A percentile compares a stretch with the other conserved stretches of the same genome.
phyloP scores from a whole-genome alignment of 2,113 vertebrate species.

The Dipodomys merriami region DNA sequence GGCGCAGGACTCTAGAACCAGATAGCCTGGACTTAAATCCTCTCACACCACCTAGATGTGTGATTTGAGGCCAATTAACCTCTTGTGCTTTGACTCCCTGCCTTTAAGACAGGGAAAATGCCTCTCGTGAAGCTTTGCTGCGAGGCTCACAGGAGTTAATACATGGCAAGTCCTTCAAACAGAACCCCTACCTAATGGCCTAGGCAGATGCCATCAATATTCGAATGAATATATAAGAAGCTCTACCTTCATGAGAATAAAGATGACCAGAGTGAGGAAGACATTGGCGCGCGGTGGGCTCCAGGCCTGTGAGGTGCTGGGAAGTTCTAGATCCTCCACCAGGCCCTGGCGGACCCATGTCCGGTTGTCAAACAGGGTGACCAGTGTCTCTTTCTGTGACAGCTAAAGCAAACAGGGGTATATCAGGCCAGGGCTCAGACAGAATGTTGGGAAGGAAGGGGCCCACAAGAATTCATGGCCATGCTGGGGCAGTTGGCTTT shows the following conservation, averaged over 20 bases:
- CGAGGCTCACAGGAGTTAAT: background rate
- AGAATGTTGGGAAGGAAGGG: background rate
- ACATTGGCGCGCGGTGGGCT: conserved; percentile 93
- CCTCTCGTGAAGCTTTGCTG: background rate
- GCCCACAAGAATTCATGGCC: background rate
- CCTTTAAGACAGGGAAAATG: background rate
- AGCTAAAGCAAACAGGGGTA: conserved; percentile 85
- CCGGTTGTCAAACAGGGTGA: conserved; percentile 96
- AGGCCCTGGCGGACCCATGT: conserved; percentile 96
- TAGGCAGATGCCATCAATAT: accelerated
- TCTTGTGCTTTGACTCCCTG: background rate
- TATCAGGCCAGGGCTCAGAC: background rate
- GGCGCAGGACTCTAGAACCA: background rate
- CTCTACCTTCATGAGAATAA: conserved; percentile 98
- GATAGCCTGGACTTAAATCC: conserved; percentile 17
- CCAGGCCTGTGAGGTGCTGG: conserved; percentile 93
- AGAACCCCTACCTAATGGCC: accelerated
- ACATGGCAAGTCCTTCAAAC: background rate
- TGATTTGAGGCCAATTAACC: conserved; percentile 3
- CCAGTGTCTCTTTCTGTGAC: conserved; percentile 97
- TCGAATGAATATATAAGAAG: background rate
- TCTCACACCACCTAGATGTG: background rate
- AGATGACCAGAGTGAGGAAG: conserved; percentile 95
- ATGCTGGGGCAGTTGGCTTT: background rate
- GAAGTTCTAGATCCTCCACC: conserved; percentile 92